Evolutionary conservation across 2,888 invertebrate genomes (phyloP).

Genomic region (Drosophila buzzatii): DNA sequence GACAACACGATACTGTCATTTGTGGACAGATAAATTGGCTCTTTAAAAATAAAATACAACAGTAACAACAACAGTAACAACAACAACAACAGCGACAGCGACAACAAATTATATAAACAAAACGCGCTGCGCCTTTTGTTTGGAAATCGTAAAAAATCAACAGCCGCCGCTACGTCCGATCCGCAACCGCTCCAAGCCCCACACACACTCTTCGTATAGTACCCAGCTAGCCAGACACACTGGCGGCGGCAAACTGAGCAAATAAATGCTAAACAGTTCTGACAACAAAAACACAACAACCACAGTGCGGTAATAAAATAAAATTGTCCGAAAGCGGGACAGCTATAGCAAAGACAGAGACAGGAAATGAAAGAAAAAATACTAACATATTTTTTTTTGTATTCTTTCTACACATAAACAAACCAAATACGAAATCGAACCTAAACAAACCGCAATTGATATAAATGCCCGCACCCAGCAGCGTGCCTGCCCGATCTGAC

Average conservation of each 20-base stretch:
- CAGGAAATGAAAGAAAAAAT: conserved; percentile 21
- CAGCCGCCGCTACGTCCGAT: conserved; percentile 25
- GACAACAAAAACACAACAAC: conserved; percentile 48
- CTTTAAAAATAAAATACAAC: conserved; percentile 50
- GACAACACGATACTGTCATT: conserved; percentile 40
- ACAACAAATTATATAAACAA: conserved; percentile 62
- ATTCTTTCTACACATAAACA: conserved; percentile 62
- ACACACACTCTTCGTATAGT: background rate
- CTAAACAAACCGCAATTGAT: conserved; percentile 74
- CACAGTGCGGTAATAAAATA: conserved; percentile 63
- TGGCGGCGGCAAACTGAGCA: conserved; percentile 74
- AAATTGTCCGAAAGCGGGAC: conserved; percentile 37
- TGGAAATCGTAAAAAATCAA: conserved; percentile 67
- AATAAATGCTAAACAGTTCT: conserved; percentile 72
- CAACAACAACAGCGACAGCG: conserved; percentile 14
- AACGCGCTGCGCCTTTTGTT: conserved; percentile 56
- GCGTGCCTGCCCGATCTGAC: conserved; percentile 23
- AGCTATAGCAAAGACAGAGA: conserved; percentile 18
- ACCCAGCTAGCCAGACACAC: conserved; percentile 62
- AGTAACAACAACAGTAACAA: conserved; percentile 1
- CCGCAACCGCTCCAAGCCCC: conserved; percentile 16
- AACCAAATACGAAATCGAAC: conserved; percentile 71
- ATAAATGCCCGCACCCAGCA: conserved; percentile 22
- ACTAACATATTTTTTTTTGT: conserved; percentile 40
- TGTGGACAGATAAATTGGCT: conserved; percentile 46